Conservation (phyloP, 2,113 vertebrate genomes). For the Oreochromis tanganicae region DNA sequence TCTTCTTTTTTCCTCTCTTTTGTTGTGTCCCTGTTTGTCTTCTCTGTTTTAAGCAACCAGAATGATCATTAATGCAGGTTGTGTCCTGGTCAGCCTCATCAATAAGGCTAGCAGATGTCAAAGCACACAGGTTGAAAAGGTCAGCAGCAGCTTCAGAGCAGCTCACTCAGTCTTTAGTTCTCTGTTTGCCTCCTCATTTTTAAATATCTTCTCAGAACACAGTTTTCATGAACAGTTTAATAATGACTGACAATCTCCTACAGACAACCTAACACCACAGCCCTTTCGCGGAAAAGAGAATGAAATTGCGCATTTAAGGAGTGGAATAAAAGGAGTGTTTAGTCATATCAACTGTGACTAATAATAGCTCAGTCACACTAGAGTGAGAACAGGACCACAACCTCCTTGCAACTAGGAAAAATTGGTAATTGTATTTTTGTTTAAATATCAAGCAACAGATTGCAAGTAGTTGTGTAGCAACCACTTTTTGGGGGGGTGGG, state of each 20-base stretch:
- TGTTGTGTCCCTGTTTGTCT: neutral
- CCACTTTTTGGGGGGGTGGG: neutral
- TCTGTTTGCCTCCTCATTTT: neutral
- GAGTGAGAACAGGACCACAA: rapidly evolving
- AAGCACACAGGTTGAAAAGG: neutral
- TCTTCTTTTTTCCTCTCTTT: neutral
- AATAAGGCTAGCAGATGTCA: neutral
- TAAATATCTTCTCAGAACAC: neutral
- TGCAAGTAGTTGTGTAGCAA: neutral
- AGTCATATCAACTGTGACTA: neutral
- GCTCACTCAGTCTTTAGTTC: neutral
- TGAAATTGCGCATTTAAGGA: neutral
- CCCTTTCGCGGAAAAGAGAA: neutral
- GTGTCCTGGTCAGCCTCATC: neutral
- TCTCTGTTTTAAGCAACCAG: neutral
- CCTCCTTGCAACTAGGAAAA: neutral
- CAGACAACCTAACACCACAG: neutral
- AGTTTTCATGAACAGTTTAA: neutral
- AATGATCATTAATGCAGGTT: neutral
- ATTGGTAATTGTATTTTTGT: neutral
- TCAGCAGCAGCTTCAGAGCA: neutral
- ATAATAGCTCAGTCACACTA: neutral
- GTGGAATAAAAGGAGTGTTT: neutral
- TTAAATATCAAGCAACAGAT: neutral
- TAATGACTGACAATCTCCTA: neutral